Evolutionary conservation across 2,113 vertebrate genomes (phyloP).

Genomic region (Panthera leo): DNA sequence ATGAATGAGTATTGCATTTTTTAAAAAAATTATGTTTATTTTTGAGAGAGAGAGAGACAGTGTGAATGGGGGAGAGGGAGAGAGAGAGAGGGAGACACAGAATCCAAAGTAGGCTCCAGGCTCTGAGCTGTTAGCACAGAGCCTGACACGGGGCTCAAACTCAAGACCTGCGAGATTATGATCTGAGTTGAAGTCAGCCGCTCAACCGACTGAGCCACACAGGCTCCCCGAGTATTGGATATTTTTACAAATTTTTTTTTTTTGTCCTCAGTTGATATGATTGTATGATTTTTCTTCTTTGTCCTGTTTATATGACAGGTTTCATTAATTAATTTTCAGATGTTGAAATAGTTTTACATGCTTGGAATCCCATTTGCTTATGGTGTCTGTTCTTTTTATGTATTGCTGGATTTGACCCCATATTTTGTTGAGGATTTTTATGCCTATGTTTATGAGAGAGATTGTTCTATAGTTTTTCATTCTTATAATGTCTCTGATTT

Average conservation of each 20-base stretch:
- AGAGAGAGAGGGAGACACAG: no score
- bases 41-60: no score
- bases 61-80: no score
- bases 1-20: not conserved
- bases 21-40: not conserved
- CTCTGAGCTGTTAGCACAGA: no score
- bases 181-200: no score
- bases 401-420: not conserved
- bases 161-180: no score
- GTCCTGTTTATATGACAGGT: not conserved
- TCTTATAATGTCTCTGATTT: not conserved
- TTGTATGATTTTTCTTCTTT: not conserved
- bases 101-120: no score
- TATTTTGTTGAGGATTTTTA: not conserved
- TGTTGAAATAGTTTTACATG: not conserved
- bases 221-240: not conserved
- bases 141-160: no score
- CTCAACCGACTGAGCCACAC: no score
- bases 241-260: not conserved
- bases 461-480: not conserved
- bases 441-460: not conserved
- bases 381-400: not conserved
- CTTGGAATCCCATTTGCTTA: not conserved
- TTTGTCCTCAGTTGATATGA: not conserved
- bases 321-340: constrained; percentile 1